phyloP scores from a whole-genome alignment of 2,113 vertebrate genomes.

The Macrotis lagotis region DNA sequence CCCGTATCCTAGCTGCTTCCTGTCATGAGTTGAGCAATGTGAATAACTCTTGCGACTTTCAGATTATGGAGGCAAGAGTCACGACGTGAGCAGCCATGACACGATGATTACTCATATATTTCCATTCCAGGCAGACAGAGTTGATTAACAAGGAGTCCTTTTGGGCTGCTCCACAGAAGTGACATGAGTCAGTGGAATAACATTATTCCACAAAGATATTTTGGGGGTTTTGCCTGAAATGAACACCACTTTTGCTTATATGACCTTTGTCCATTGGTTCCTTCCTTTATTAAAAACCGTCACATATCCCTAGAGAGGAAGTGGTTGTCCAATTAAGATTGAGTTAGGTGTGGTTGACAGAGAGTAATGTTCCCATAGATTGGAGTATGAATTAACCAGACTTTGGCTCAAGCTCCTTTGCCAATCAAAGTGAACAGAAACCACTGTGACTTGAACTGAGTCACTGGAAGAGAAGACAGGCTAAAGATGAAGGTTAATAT shows the following conservation, averaged over 20 bases:
- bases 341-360: conserved; percentile 61
- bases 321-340: conserved; percentile 51
- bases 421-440: conserved; percentile 41
- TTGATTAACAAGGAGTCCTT: conserved; percentile 65
- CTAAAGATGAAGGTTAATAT: not conserved
- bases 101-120: conserved; percentile 55
- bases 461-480: conserved; percentile 30
- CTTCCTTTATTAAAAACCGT: conserved; percentile 53
- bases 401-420: conserved; percentile 33
- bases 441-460: conserved; percentile 20
- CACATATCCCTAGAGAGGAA: conserved; percentile 52
- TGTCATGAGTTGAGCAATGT: conserved; percentile 30
- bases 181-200: conserved; percentile 79
- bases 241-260: conserved; percentile 39
- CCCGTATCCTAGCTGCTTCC: conserved; percentile 35
- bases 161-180: conserved; percentile 57
- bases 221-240: conserved; percentile 62
- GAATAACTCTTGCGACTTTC: not conserved
- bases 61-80: conserved; percentile 53
- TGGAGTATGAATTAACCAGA: conserved; percentile 37
- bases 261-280: conserved; percentile 67
- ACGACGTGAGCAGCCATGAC: conserved; percentile 68
- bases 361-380: conserved; percentile 14
- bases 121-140: conserved; percentile 49
- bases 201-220: conserved; percentile 53